Evolutionary conservation across 2,888 invertebrate species (phyloP), one percentile per base, ranked within the genome.

Genomic region (Branchellion lobata): DNA sequence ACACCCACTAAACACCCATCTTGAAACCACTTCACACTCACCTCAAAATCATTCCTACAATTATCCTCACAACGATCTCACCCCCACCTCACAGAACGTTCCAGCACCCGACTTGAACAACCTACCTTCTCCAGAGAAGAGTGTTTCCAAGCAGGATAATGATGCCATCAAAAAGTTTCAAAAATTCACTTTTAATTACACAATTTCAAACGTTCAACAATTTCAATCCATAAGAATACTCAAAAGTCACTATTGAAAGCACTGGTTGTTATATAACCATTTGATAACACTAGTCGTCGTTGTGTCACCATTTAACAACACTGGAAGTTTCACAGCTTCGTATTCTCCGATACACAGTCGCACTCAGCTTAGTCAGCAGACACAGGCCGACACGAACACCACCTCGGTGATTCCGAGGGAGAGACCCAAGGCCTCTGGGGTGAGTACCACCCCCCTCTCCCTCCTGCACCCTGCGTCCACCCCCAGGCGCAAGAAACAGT

Each of bases 391-490:
- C 33, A 57, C 47, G 33, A 53, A 51, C 31, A 65, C 87, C 80
- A 94, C 94, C 1, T 93, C 93, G 83, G 93, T 94, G 33, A 92
- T 92, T 77, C 94, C 94, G 1, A 89, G 94, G 77, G 93, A 93
- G 86, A 89, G 94, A 83, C 94, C 94, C 14, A 93, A 93, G 86
- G 92, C 86, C 40, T 36, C 14, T 31, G 47, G 34, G 51, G 75
- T 79, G 36, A 47, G 81, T 71, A 78, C 69, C 33, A 21, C 79
- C 31, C 2, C 33, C 74, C 31, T 71, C 27, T 33, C 78, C 51
- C 40, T 78, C 65, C 8, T 71, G 21, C 31, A 69, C 57, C 78
- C 78, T 18, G 47, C 78, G n/a, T 27, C 69, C 71, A 78, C 71
- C 8, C 78, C 36, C 40, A 11, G 31, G 14, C 61, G 24, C 61